Base-by-base conservation (phyloP, 2,888 invertebrate species). In the Spatulosminthurus flaviceps region DNA sequence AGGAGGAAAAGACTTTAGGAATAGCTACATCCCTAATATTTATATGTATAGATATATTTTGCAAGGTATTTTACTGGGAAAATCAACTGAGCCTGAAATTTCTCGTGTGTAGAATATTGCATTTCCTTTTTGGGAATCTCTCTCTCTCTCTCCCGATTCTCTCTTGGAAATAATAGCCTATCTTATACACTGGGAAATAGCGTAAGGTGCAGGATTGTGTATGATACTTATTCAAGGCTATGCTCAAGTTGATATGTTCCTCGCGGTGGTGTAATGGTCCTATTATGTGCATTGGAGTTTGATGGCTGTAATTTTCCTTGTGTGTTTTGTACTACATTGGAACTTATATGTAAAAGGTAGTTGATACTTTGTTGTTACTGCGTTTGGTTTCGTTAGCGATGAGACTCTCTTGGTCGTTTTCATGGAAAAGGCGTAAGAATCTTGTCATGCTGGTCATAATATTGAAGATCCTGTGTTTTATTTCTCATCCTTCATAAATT, bases 401-500 rank as follows among this genome's bases (percentile, higher is more conserved):
- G n/a, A n/a, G n/a, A n/a, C n/a, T n/a, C n/a, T n/a, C n/a, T n/a
- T n/a, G n/a, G n/a, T n/a, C n/a, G n/a, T n/a, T n/a, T n/a, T n/a
- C n/a, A n/a, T n/a, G n/a, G n/a, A n/a, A n/a, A 64, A 11, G 26
- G 26, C 64, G 29, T 67, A 67, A 67, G 67, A 67, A 24, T 67
- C 67, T 28, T 67, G 67, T 67, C 26, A 51, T 28, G 28, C 11
- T 67, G 67, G 67, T 26, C 67, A 67, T 29, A 67, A 67, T 67
- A 67, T 26, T 51, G 51, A 51, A n/a, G 26, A 67, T 67, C 67
- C 24, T 67, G 29, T 26, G 22, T 64, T 67, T 67, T 67, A 67
- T 67, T 67, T 67, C 67, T 67, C 28, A 67, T 26, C 26, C 26
- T 67, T 67, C 67, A 67, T 67, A 67, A 67, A 67, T 67, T 67